Evolutionary conservation across 2,797 vertebrate genomes (phyloP), one percentile per base, ranked within the genome.

Genomic region (Coilia nasus): DNA sequence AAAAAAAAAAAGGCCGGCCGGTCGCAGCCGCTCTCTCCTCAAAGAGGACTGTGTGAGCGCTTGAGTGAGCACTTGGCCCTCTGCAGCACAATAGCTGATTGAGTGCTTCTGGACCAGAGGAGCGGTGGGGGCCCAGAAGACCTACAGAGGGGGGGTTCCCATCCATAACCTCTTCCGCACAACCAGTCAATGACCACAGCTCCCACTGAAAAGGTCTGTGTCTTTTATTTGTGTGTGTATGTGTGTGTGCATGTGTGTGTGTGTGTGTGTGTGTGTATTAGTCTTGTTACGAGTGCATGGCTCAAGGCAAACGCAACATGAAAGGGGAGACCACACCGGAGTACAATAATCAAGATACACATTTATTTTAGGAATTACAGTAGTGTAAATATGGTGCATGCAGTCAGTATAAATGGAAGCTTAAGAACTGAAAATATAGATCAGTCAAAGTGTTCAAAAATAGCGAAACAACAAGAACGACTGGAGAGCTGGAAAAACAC

Each of bases 61-160:
- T 85, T 84, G 81, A 88, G 64, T 83, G 88, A 90, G 67, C 86
- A 87, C 15, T 35, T 50, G 46, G 82, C 64, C 83, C 62, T 64
- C 75, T 81, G 25, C 25, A 81, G 83, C 60, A 83, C 88, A 88
- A 83, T 86, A 17, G n/a, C 78, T 86, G 88, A 88, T 87, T 88
- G 83, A 89, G 86, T 80, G 57, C 46, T n/a, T 78, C 31, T 44
- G 35, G 31, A 78, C 25, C 31, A 44, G 35, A 9, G 35, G 1
- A 14, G 35, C 5, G 50, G 6, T 11, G 50, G 50, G 64, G 25
- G 28, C 64, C 12, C 31, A 1, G 11, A 31, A 25, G 64, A 71
- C 21, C 64, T 71, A 71, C 17, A 71, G 64, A 78, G 71, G 67
- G 17, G 28, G 71, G 71, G 21, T 19, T n/a, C 17, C 35, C 31